Evolutionary conservation across 1,140 invertebrate genomes (phyloP).

Genomic region (Brevipalpus yothersi): DNA sequence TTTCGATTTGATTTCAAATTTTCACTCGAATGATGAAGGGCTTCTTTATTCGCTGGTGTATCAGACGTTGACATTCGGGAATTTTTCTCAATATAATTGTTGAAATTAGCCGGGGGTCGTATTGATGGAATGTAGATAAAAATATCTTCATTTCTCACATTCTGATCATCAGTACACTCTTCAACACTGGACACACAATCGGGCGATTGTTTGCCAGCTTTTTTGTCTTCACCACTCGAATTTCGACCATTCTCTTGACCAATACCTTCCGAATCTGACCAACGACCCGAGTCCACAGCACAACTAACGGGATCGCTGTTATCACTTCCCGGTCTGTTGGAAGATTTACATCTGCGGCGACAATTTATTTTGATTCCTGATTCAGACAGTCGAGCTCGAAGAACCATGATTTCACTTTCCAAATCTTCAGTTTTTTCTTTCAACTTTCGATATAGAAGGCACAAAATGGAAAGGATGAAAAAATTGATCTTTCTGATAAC

Average conservation of each 20-base stretch:
- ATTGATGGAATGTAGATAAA: constrained; percentile 13
- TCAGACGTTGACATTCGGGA: neutral
- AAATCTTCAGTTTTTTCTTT: constrained; percentile 13
- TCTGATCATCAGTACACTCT: neutral
- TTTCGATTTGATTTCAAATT: neutral
- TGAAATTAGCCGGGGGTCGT: constrained; percentile 8
- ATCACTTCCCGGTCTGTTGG: neutral
- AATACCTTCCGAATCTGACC: constrained; percentile 1
- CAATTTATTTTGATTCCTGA: neutral
- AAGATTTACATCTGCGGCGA: neutral
- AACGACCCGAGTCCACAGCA: constrained; percentile 2
- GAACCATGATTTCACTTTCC: constrained; percentile 9
- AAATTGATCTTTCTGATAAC: neutral
- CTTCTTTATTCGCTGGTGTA: neutral
- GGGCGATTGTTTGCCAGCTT: neutral
- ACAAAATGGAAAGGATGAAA: neutral
- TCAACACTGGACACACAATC: neutral
- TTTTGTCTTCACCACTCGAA: neutral
- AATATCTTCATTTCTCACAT: constrained; percentile 11
- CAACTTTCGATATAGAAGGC: constrained; percentile 1
- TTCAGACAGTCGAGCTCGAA: neutral
- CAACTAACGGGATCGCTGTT: neutral
- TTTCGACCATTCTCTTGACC: neutral
- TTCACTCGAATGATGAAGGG: neutral
- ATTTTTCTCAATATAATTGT: neutral